A percentile compares a stretch with the other conserved stretches of the same genome.
Conservation (phyloP, 2,113 vertebrate species). For the Poecilia latipinna region DNA sequence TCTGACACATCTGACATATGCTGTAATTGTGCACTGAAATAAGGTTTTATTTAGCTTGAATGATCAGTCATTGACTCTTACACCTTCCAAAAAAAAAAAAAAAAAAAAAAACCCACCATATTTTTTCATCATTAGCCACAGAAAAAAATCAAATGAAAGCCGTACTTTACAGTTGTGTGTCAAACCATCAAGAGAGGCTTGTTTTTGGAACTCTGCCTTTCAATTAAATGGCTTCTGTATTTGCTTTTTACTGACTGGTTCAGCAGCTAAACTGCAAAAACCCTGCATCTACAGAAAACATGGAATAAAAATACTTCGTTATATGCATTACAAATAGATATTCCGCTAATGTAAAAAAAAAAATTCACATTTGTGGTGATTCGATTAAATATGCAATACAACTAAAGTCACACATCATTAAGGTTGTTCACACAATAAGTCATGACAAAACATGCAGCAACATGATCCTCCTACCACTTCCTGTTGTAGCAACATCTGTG, state of each 20-base stretch:
- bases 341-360: too few species aligned
- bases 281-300: too few species aligned
- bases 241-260: not conserved
- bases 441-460: too few species aligned
- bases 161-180: not conserved
- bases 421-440: too few species aligned
- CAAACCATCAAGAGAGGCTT: not conserved
- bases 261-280: not conserved
- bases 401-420: too few species aligned
- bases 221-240: not conserved
- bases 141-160: not conserved
- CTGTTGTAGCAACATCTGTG: too few species aligned
- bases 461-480: too few species aligned
- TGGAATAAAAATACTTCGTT: not conserved
- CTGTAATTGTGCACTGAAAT: slow-evolving; percentile 33
- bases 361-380: too few species aligned
- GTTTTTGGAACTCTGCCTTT: not conserved
- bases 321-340: too few species aligned
- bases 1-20: slow-evolving; percentile 6
- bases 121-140: not conserved
- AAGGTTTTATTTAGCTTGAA: slow-evolving; percentile 20
- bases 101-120: not conserved
- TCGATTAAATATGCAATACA: too few species aligned
- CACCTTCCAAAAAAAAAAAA: not conserved
- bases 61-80: not conserved